Percentiles rank a stretch among this genome's conserved stretches.
These are phyloP conservation scores for Psylliodes chrysocephalus DNA, from an alignment of 2,888 invertebrate genomes.

Conservation along the genomic window DNA sequence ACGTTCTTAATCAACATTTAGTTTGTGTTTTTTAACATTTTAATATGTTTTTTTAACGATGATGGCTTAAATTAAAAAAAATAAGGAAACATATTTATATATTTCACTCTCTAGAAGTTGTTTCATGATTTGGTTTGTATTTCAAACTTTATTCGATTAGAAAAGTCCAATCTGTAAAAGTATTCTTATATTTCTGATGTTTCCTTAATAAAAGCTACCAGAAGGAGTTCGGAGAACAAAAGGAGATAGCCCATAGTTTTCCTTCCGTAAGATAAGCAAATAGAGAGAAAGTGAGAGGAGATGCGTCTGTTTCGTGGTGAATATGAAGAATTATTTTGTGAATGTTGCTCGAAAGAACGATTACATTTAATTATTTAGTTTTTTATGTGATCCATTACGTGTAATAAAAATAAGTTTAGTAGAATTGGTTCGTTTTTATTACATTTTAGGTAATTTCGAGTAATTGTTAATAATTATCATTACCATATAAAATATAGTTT, in stretches of 20 bases:
- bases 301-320: slow-evolving; percentile 12
- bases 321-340: slow-evolving; percentile 14
- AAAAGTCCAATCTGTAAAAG: no score
- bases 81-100: no score
- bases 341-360: slow-evolving; percentile 28
- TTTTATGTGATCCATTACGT: slow-evolving; percentile 42
- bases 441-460: no score
- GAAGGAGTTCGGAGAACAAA: slow-evolving; percentile 64
- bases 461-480: no score
- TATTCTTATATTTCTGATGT: slow-evolving; percentile 33
- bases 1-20: no score
- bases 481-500: no score
- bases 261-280: slow-evolving; percentile 4
- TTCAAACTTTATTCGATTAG: no score
- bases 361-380: slow-evolving; percentile 40
- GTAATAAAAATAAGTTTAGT: slow-evolving; percentile 34
- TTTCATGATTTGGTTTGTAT: no score
- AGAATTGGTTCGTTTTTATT: neutral
- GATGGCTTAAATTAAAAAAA: no score
- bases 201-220: slow-evolving; percentile 63
- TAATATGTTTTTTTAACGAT: no score
- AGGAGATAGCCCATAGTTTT: slow-evolving; percentile 57
- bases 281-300: neutral
- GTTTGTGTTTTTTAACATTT: no score
- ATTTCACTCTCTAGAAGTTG: no score